A percentile compares a stretch with the other conserved stretches of the same genome.
These are phyloP conservation scores for Atethmia centrago DNA, from an alignment of 2,888 invertebrate species.

Conservation along the genomic window DNA sequence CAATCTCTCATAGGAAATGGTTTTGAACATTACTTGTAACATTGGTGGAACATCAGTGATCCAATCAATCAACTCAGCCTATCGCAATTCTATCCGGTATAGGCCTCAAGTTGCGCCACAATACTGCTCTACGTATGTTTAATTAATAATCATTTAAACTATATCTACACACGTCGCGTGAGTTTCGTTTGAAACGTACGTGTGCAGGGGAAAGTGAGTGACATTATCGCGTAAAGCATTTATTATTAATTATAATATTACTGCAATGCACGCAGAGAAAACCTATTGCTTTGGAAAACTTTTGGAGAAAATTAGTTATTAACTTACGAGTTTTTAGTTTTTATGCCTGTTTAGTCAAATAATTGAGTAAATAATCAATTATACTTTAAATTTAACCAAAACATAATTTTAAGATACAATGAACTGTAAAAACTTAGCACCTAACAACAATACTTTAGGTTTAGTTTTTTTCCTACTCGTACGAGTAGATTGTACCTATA, in stretches of 20 bases:
- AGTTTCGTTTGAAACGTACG: slow-evolving; percentile 47
- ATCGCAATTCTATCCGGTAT: background rate
- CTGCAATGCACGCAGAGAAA: slow-evolving; percentile 44
- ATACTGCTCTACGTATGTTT: slow-evolving; percentile 23
- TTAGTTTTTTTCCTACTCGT: slow-evolving; percentile 19
- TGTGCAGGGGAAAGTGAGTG: slow-evolving; percentile 58
- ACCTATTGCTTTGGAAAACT: slow-evolving; percentile 23
- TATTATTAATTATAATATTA: slow-evolving; percentile 46
- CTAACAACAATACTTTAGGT: background rate
- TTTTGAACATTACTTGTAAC: slow-evolving; percentile 5
- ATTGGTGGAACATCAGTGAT: background rate
- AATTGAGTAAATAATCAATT: slow-evolving; percentile 1
- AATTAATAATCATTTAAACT: slow-evolving; percentile 50
- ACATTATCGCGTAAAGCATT: slow-evolving; percentile 51
- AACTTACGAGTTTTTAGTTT: background rate
- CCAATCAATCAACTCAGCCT: background rate
- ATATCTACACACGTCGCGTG: slow-evolving; percentile 48
- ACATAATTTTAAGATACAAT: background rate
- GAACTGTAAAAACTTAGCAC: background rate
- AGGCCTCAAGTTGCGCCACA: slow-evolving; percentile 29
- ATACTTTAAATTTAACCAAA: slow-evolving; percentile 3
- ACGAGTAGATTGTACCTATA: background rate
- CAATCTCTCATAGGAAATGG: background rate
- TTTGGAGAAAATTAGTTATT: slow-evolving; percentile 3
- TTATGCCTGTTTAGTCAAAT: background rate